phyloP scores from a whole-genome alignment of 1,140 invertebrate genomes.

The Portunus trituberculatus region DNA sequence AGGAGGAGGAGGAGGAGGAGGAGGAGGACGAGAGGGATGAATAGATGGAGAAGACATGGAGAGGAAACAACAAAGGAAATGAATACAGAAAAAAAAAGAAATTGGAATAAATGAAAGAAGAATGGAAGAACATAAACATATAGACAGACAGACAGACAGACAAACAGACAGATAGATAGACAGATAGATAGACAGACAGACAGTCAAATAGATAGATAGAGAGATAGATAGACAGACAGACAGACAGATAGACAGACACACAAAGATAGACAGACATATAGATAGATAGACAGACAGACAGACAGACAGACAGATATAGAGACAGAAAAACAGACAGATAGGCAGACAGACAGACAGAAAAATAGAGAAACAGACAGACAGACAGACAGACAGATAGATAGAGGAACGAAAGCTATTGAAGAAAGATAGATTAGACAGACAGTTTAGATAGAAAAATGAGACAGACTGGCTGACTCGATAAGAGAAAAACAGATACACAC shows the following conservation, averaged over 20 bases:
- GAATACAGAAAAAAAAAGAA: background rate
- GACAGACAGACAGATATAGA: no score
- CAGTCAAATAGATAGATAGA: no score
- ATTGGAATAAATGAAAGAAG: background rate
- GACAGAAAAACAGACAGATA: no score
- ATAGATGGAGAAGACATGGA: background rate
- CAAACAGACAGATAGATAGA: no score
- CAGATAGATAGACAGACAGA: no score
- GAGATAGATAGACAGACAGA: no score
- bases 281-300: no score
- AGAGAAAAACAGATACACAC: background rate
- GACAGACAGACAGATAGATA: background rate
- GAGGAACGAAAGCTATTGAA: background rate
- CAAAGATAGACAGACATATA: no score
- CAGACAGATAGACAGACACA: no score
- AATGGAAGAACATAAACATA: background rate
- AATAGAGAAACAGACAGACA: background rate
- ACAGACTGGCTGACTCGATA: background rate
- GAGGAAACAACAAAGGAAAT: background rate
- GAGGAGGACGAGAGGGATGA: background rate
- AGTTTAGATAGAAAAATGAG: background rate
- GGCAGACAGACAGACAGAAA: no score
- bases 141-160: no score
- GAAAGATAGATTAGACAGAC: background rate
- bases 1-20: background rate